Evolutionary conservation across 2,888 invertebrate genomes (phyloP).

Genomic region (Agonopterix heracliana): DNA sequence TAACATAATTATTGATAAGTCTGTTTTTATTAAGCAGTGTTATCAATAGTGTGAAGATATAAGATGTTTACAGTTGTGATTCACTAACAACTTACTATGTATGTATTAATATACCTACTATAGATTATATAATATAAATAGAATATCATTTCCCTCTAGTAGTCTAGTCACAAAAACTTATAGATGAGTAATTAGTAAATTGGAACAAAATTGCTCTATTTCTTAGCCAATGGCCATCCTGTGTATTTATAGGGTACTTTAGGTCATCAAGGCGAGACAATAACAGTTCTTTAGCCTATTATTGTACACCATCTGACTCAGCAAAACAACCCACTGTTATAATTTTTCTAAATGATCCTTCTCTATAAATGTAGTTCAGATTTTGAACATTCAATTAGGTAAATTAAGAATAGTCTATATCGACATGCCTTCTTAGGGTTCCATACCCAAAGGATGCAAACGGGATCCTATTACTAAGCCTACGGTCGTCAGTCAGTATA

Average conservation of each 20-base stretch:
- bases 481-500: no score
- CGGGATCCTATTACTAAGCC: no score
- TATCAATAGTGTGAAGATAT: constrained; percentile 43
- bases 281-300: no score
- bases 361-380: no score
- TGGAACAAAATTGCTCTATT: background rate
- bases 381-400: no score
- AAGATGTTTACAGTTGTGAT: constrained; percentile 46
- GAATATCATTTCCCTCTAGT: background rate
- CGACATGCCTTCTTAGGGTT: no score
- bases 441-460: no score
- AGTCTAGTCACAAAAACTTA: background rate
- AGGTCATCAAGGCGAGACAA: no score
- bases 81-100: constrained; percentile 28
- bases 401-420: no score
- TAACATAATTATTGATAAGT: constrained; percentile 28
- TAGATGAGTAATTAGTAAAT: background rate
- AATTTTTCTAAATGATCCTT: no score
- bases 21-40: constrained; percentile 46
- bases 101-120: constrained; percentile 17
- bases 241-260: background rate
- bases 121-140: constrained; percentile 16
- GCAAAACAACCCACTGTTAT: no score
- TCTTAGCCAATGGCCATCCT: background rate
- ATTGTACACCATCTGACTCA: no score